Conservation (phyloP, 2,888 invertebrate genomes). For the Stegana nigrithorax region DNA sequence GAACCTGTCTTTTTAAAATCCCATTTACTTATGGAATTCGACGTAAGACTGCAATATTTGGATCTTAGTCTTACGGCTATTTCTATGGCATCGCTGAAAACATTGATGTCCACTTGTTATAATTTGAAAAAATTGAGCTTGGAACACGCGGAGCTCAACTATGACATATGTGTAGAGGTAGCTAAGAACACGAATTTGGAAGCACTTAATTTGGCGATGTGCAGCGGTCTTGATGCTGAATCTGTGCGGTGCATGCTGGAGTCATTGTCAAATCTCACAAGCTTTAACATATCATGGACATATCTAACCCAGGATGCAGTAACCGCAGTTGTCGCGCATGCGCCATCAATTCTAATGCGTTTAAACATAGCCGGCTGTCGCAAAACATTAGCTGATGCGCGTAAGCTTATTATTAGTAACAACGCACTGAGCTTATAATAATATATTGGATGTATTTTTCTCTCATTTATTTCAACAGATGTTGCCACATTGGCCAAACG, state of each 20-base stretch:
- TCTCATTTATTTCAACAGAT: slow-evolving; percentile 71
- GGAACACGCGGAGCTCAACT: slow-evolving; percentile 79
- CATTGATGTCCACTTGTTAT: slow-evolving; percentile 75
- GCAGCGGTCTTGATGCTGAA: slow-evolving; percentile 75
- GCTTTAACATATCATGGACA: slow-evolving; percentile 89
- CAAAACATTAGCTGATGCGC: slow-evolving; percentile 78
- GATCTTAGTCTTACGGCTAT: slow-evolving; percentile 87
- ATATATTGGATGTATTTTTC: background rate
- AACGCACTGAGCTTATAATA: background rate
- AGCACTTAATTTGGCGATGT: slow-evolving; percentile 87
- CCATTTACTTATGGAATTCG: slow-evolving; percentile 66
- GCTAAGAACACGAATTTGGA: slow-evolving; percentile 77
- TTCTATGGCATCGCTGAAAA: slow-evolving; percentile 71
- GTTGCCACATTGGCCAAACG: slow-evolving; percentile 74
- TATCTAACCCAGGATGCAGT: slow-evolving; percentile 74
- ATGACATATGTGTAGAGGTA: slow-evolving; percentile 76
- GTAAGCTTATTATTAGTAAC: slow-evolving; percentile 70
- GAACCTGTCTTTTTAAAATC: slow-evolving; percentile 43
- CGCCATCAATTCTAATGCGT: slow-evolving; percentile 76
- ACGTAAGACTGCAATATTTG: slow-evolving; percentile 80
- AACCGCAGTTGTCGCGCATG: slow-evolving; percentile 72
- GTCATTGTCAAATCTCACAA: slow-evolving; percentile 68
- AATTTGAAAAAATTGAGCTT: slow-evolving; percentile 84
- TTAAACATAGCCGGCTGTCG: slow-evolving; percentile 88
- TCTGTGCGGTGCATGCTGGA: slow-evolving; percentile 75